phyloP scores from a whole-genome alignment of 2,113 vertebrate species.

The Podarcis raffonei region DNA sequence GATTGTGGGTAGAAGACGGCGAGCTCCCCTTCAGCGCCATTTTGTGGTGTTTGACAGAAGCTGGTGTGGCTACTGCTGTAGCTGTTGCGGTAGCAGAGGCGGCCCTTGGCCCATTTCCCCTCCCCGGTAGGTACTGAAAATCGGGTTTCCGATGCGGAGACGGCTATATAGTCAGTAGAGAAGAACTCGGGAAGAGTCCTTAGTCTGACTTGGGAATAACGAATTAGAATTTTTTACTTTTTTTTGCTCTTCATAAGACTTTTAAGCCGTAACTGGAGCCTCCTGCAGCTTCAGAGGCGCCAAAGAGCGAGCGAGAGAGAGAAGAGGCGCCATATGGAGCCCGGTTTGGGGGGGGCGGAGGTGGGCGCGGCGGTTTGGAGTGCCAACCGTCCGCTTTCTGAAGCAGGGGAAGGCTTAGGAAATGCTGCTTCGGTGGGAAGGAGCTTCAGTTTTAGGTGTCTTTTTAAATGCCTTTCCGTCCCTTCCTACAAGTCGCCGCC shows the following conservation, averaged over 20 bases:
- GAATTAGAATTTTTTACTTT: neutral
- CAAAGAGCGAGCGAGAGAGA: neutral
- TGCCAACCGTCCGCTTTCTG: neutral
- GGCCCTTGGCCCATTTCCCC: neutral
- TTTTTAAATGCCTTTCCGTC: neutral
- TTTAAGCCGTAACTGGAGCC: neutral
- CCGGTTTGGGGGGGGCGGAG: neutral
- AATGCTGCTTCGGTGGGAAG: neutral
- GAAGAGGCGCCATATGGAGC: neutral
- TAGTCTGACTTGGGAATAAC: neutral
- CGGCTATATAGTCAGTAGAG: no score
- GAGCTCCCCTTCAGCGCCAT: constrained; percentile 72
- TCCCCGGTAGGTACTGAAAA: neutral
- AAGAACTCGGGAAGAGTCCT: neutral
- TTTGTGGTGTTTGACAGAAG: constrained; percentile 65
- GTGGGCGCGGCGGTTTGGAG: no score
- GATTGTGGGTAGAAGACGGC: constrained; percentile 78
- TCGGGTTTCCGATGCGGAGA: neutral
- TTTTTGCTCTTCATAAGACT: neutral
- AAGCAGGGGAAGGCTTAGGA: neutral
- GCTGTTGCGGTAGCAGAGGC: neutral
- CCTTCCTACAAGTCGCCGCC: neutral
- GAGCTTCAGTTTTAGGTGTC: no score
- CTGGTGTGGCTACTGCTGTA: rapidly evolving
- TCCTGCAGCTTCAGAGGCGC: neutral